Base-by-base conservation (phyloP, 2,113 vertebrate genomes). In the Podilymbus podiceps region DNA sequence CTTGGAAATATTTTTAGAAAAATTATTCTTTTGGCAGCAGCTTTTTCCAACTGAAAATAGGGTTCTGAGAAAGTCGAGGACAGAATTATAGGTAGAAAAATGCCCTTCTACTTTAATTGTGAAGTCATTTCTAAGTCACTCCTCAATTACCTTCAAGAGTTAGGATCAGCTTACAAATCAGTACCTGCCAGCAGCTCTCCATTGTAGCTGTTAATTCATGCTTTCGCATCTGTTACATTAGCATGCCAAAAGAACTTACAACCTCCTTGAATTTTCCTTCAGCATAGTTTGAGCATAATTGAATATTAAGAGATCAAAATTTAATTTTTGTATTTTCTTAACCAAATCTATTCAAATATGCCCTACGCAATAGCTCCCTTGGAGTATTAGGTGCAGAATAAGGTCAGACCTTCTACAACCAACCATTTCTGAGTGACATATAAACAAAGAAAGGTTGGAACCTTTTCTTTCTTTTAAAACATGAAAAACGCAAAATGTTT, bases 211-310 rank as follows among this genome's bases (percentile, higher is more conserved):
- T 77, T 97, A 97, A 97, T 97, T 97, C 96, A 93, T 93, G 96
- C 95, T 95, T 94, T 80, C 14, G n/a, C 95, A 97, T 94, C 95
- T 97, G 96, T 96, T 96, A 87, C 78, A 97, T 97, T 97, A 97
- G 95, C 96, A 97, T 97, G 96, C 97, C 95, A 97, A 97, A 94
- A 95, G 96, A 97, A 95, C 90, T 92, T 95, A 75, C 68, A 95
- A 88, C 55, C 93, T 97, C 96, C 96, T 97, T 97, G 94, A 97
- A 95, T 95, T 85, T 96, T 97, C 96, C 96, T 97, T 97, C 95
- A 95, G 89, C 64, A 66, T 68, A 93, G 86, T 89, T 85, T 42
- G 81, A 97, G 90, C 88, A 93, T 97, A 97, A 97, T 94, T 97
- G 92, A 97, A 96, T 96, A 96, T 93, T 97, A 97, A 93, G 90